Conservation (phyloP, 2,797 vertebrate species). For the Alca torda region DNA sequence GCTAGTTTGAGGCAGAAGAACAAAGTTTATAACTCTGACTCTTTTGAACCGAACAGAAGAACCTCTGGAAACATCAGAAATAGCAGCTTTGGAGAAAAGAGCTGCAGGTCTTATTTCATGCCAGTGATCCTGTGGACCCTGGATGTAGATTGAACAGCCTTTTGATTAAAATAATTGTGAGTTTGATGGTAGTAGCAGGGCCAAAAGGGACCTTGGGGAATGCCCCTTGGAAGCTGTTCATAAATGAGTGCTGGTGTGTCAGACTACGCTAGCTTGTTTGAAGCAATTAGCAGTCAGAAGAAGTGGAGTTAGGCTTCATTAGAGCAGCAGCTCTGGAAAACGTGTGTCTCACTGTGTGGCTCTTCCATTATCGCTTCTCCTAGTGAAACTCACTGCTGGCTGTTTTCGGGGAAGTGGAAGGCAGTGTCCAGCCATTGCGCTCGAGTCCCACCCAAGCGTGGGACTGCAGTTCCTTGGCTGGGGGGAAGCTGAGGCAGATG, state of each 20-base stretch:
- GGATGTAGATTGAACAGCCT: background rate
- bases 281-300: background rate
- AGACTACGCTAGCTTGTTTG: rapidly evolving
- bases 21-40: background rate
- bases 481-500: background rate
- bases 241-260: background rate
- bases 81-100: background rate
- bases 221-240: background rate
- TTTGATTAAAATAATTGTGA: background rate
- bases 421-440: background rate
- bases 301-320: background rate
- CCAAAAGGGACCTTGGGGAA: background rate
- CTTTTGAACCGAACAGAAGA: background rate
- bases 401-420: background rate
- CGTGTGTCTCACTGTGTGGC: rapidly evolving
- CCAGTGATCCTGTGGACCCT: background rate
- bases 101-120: background rate
- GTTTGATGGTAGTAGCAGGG: background rate
- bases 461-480: background rate
- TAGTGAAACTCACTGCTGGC: background rate
- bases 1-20: background rate
- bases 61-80: background rate
- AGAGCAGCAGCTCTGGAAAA: background rate
- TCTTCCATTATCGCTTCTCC: rapidly evolving
- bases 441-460: background rate